A percentile compares a stretch with the other conserved stretches of the same genome.
These are phyloP conservation scores for Anoplolepis gracilipes DNA, from an alignment of 1,140 invertebrate genomes.

Conservation along the genomic window DNA sequence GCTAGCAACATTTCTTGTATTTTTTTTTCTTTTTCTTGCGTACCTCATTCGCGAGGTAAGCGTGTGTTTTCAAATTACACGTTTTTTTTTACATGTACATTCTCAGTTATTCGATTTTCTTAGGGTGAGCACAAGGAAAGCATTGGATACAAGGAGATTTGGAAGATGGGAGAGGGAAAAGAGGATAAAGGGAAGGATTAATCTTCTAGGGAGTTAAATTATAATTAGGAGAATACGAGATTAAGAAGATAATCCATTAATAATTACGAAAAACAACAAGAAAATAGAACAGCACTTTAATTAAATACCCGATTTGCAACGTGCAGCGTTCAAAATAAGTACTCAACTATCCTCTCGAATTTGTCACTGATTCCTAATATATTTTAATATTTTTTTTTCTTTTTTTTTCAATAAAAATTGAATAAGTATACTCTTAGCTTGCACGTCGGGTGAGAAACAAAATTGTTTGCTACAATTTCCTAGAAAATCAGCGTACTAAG, in stretches of 20 bases:
- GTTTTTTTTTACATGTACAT: slow-evolving; percentile 71
- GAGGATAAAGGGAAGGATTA: slow-evolving; percentile 71
- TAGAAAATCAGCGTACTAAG: slow-evolving; percentile 72
- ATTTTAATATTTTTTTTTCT: slow-evolving; percentile 51
- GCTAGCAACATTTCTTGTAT: slow-evolving; percentile 68
- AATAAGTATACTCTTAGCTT: slow-evolving; percentile 50
- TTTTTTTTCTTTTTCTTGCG: slow-evolving; percentile 34
- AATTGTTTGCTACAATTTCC: slow-evolving; percentile 68
- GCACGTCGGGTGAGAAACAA: slow-evolving; percentile 67
- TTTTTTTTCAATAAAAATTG: slow-evolving; percentile 64
- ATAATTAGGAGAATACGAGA: slow-evolving; percentile 82
- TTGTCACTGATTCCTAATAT: neutral
- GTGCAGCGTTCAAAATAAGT: slow-evolving; percentile 69
- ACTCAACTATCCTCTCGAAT: slow-evolving; percentile 62
- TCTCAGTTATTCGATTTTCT: slow-evolving; percentile 61
- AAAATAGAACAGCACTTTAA: slow-evolving; percentile 82
- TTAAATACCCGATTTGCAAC: slow-evolving; percentile 66
- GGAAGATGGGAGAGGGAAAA: slow-evolving; percentile 63
- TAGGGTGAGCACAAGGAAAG: slow-evolving; percentile 72
- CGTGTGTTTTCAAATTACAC: slow-evolving; percentile 73
- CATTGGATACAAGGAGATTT: slow-evolving; percentile 69
- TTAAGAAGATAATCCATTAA: slow-evolving; percentile 83
- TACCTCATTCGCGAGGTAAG: slow-evolving; percentile 66
- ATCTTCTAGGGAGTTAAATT: slow-evolving; percentile 83
- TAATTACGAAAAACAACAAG: slow-evolving; percentile 84